Conservation (phyloP, 2,888 invertebrate species). For the Nemotelus pantherinus region DNA sequence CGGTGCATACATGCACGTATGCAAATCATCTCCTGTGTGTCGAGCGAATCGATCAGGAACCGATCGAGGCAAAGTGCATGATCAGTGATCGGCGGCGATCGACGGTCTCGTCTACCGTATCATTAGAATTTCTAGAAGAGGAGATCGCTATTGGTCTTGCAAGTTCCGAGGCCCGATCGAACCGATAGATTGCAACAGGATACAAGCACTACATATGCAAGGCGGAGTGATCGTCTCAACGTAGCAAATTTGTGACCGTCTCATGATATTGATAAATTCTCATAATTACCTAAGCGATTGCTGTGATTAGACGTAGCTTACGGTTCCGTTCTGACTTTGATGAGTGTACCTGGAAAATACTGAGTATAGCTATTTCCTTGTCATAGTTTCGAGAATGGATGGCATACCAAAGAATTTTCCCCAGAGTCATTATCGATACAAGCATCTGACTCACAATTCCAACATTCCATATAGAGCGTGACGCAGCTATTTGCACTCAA, state of each 20-base stretch:
- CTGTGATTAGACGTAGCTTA: neutral
- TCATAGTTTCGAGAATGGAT: too few relatives aligned
- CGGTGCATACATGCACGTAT: constrained; percentile 32
- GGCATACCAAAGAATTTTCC: too few relatives aligned
- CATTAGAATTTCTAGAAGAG: constrained; percentile 28
- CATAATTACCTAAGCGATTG: constrained; percentile 30
- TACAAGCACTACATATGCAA: constrained; percentile 2
- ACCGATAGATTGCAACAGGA: constrained; percentile 22
- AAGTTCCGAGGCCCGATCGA: constrained; percentile 25
- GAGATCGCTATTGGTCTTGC: neutral
- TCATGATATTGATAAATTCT: constrained; percentile 28
- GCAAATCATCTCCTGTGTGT: constrained; percentile 25
- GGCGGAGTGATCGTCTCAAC: constrained; percentile 20
- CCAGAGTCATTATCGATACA: too few relatives aligned
- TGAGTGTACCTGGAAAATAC: too few relatives aligned
- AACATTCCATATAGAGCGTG: too few relatives aligned
- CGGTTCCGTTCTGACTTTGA: too few relatives aligned
- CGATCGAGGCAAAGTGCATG: constrained; percentile 2
- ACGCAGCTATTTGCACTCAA: too few relatives aligned
- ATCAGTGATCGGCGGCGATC: constrained; percentile 11
- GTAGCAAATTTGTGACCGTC: constrained; percentile 20
- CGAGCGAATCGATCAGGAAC: neutral
- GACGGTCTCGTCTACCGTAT: constrained; percentile 16
- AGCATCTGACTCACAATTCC: too few relatives aligned
- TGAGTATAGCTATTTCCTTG: too few relatives aligned